Base-by-base conservation (phyloP, 2,113 vertebrate species). In the Kryptolebias marmoratus region DNA sequence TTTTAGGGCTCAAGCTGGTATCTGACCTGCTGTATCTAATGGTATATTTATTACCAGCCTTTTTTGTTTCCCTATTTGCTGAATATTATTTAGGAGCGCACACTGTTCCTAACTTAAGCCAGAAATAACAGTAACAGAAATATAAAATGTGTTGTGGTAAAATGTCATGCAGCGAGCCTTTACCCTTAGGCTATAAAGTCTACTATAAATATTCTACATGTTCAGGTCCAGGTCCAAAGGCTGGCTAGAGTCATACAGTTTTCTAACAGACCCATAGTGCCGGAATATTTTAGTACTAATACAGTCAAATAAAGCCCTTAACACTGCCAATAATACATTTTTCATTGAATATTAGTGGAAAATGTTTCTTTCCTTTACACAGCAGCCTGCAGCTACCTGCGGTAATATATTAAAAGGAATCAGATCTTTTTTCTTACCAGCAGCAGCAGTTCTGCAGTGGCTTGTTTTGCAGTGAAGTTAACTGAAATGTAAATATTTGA, bases 141-240 rank as follows among this genome's bases (percentile, higher is more conserved):
- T 48, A 7, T 52, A 36, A 62, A 74, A 72, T 42, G 10, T 50
- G 44, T 30, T 53, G 32, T 48, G 36, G 39, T 44, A 44, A 64
- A 55, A 68, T 75, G 56, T 72, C 69, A 80, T 45, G n/a, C 14
- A 75, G 55, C 1, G 1, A 36, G 42, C 50, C 36, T 53, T 49
- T 44, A 74, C 53, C 81, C 70, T 30, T 0, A 22, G 70, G 81
- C 60, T 57, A 9, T 45, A 8, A 12, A 59, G 45, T 53, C 5
- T 16, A 16, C 18, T 55, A 64, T 81, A 64, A 69, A 77, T 86
- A 81, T 81, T 80, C 62, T 12, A 52, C 36, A 32, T 11, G 16
- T 73, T 66, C 36, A 39, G 32, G 48, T 22, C 39, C 49, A 18
- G 5, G 16, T 63, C 55, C 47, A 57, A 56, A 76, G 65, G 53